A percentile compares a stretch with the other conserved stretches of the same genome.
These are phyloP conservation scores for Oriolus oriolus DNA, from an alignment of 2,113 vertebrate species.

Conservation along the genomic window DNA sequence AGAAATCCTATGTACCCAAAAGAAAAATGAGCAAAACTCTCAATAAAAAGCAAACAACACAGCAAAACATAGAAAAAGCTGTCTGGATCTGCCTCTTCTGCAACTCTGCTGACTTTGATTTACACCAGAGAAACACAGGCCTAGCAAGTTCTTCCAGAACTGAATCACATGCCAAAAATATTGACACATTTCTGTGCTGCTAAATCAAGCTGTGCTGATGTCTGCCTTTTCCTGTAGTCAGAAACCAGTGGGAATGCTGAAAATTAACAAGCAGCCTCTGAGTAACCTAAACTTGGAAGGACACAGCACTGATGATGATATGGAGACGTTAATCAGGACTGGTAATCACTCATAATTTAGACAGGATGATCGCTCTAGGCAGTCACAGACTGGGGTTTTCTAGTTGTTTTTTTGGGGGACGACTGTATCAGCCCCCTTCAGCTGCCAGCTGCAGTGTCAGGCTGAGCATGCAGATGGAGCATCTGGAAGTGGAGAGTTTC, in stretches of 20 bases:
- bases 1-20: not conserved
- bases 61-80: not conserved
- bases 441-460: not conserved
- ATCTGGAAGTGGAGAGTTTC: not conserved
- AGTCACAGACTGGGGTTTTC: not conserved
- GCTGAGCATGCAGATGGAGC: not conserved
- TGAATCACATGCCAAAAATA: not conserved
- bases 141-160: not conserved
- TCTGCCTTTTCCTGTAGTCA: not conserved
- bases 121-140: not conserved
- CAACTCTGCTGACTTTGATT: slow-evolving; percentile 16
- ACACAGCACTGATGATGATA: not conserved
- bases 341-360: not conserved
- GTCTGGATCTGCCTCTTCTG: not conserved
- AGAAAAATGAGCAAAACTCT: not conserved
- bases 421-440: not conserved
- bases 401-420: not conserved
- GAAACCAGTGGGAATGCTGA: not conserved
- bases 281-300: not conserved
- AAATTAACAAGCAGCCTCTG: slow-evolving; percentile 3
- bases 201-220: slow-evolving; percentile 1
- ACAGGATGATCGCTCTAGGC: not conserved
- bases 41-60: not conserved
- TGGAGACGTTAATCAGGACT: not conserved
- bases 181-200: not conserved